A percentile compares a stretch with the other conserved stretches of the same genome.
These are phyloP conservation scores for Ammodytes dubius DNA, from an alignment of 2,113 vertebrate genomes.

Conservation along the genomic window DNA sequence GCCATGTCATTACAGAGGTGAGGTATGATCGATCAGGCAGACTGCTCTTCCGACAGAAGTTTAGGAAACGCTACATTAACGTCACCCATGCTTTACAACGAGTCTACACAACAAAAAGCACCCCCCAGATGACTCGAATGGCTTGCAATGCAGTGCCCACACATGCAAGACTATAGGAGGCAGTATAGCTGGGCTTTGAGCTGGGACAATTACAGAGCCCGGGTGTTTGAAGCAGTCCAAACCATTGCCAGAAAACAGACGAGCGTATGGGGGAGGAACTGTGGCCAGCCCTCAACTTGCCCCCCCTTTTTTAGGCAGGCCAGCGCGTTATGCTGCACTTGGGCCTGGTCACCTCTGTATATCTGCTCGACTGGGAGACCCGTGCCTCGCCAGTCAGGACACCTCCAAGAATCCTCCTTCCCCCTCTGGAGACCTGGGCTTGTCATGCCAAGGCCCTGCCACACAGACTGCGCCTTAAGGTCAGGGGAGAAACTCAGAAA, in stretches of 20 bases:
- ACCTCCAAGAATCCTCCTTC: slow-evolving; percentile 99
- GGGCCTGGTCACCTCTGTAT: slow-evolving; percentile 97
- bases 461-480: slow-evolving; percentile 99
- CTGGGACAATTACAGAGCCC: slow-evolving; percentile 87
- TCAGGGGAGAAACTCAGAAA: slow-evolving; percentile 97
- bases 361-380: slow-evolving; percentile 93
- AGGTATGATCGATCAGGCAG: slow-evolving; percentile 89
- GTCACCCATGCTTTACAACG: slow-evolving; percentile 78
- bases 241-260: slow-evolving; percentile 91
- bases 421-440: slow-evolving; percentile 98
- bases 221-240: slow-evolving; percentile 88
- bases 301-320: slow-evolving; percentile 94
- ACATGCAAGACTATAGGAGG: slow-evolving; percentile 91
- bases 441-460: slow-evolving; percentile 99
- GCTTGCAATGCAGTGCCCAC: slow-evolving; percentile 85
- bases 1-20: slow-evolving; percentile 90
- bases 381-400: slow-evolving; percentile 97
- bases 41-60: slow-evolving; percentile 90
- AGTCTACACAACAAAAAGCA: slow-evolving; percentile 63
- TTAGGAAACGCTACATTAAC: slow-evolving; percentile 69
- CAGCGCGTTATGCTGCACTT: slow-evolving; percentile 91
- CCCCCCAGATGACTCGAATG: slow-evolving; percentile 65
- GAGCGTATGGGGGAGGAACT: slow-evolving; percentile 78
- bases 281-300: slow-evolving; percentile 87
- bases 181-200: slow-evolving; percentile 83